Evolutionary conservation across 2,888 invertebrate species (phyloP).

Genomic region (Papilio demoleus): DNA sequence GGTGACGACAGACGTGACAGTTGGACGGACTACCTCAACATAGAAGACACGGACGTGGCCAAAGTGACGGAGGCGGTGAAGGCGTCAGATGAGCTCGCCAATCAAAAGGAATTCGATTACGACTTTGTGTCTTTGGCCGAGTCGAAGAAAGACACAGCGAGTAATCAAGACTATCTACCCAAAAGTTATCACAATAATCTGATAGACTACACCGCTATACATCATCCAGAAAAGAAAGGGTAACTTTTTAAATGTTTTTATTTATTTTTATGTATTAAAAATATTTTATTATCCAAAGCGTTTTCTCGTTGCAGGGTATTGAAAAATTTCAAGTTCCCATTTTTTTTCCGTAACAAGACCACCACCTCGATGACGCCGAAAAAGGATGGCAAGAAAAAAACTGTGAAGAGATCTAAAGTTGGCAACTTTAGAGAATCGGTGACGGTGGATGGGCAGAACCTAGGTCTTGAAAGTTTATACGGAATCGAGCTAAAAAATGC

Average conservation of each 20-base stretch:
- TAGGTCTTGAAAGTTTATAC: slow-evolving; percentile 20
- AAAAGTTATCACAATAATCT: slow-evolving; percentile 18
- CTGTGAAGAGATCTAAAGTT: slow-evolving; percentile 48
- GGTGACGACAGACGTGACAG: slow-evolving; percentile 14
- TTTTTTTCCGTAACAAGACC: slow-evolving; percentile 69
- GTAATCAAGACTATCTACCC: background rate
- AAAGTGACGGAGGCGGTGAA: background rate
- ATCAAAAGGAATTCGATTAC: slow-evolving; percentile 24
- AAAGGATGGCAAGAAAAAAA: slow-evolving; percentile 57
- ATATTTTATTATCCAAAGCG: slow-evolving; percentile 33
- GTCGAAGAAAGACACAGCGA: background rate
- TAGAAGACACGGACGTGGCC: background rate
- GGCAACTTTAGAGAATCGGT: slow-evolving; percentile 37
- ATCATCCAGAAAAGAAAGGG: slow-evolving; percentile 39
- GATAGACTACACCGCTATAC: slow-evolving; percentile 1
- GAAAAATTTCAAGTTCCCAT: slow-evolving; percentile 64
- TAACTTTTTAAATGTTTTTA: slow-evolving; percentile 28
- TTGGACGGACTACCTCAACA: slow-evolving; percentile 24
- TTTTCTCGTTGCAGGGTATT: slow-evolving; percentile 56
- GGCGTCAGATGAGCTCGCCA: background rate
- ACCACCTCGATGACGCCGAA: slow-evolving; percentile 49
- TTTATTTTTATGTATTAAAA: slow-evolving; percentile 14
- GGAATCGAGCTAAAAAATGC: slow-evolving; percentile 18
- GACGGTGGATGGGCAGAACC: slow-evolving; percentile 23
- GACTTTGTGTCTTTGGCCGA: slow-evolving; percentile 9